Evolutionary conservation across 2,888 invertebrate species (phyloP).

Genomic region (Chymomyza procnemis): DNA sequence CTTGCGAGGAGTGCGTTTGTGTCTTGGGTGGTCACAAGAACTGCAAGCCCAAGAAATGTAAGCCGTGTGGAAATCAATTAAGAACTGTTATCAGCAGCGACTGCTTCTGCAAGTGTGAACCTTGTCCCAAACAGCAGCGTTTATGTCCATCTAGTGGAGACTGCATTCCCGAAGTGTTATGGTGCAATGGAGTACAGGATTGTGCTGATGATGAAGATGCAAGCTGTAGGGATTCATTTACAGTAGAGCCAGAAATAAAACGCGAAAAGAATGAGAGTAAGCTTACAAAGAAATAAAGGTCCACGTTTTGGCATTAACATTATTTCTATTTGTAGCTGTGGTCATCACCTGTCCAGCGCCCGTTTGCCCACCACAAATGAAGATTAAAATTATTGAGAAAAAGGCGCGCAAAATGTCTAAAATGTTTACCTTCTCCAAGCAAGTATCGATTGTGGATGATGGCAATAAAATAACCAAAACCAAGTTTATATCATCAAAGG

Average conservation of each 20-base stretch:
- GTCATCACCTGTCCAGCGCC: constrained; percentile 79
- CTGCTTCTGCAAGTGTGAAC: constrained; percentile 87
- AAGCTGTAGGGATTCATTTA: constrained; percentile 80
- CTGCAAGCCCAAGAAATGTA: constrained; percentile 85
- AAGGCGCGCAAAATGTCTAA: constrained; percentile 78
- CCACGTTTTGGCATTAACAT: background rate
- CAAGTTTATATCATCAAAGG: constrained; percentile 63
- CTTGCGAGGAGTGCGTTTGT: constrained; percentile 89
- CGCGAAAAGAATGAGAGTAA: constrained; percentile 66
- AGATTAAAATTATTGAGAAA: constrained; percentile 77
- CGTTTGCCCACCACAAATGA: constrained; percentile 80
- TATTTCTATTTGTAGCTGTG: constrained; percentile 38
- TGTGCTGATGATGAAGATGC: constrained; percentile 89
- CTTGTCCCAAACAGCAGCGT: constrained; percentile 83
- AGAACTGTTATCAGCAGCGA: constrained; percentile 83
- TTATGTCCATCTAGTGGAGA: constrained; percentile 87
- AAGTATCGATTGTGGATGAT: constrained; percentile 66
- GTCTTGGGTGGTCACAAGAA: constrained; percentile 85
- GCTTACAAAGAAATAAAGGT: constrained; percentile 16
- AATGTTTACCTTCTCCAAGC: constrained; percentile 78
- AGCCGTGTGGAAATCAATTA: constrained; percentile 81
- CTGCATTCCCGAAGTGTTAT: constrained; percentile 84
- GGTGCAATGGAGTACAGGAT: constrained; percentile 90
- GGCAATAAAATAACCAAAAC: constrained; percentile 69
- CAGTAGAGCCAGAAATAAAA: constrained; percentile 58